Evolutionary conservation across 2,888 invertebrate genomes (phyloP), one percentile per base, ranked within the genome.

Genomic region (Oxycera nigricornis): DNA sequence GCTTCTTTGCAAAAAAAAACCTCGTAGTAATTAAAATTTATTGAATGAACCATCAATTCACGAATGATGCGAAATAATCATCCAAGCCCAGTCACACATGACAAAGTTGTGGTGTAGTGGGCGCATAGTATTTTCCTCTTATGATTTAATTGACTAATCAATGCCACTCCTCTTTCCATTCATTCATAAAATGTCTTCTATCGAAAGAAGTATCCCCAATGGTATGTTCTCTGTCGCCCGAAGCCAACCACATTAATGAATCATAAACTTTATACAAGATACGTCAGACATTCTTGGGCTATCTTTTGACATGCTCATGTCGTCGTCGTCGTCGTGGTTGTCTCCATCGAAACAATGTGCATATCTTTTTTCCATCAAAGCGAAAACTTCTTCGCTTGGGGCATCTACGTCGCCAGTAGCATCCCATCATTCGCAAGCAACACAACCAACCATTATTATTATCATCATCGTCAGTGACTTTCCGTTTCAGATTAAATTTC

Each of bases 401-500:
- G 17, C 26, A 14, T 46, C 46, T 7, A n/a, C 46, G 17, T 46
- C 46, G 35, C 6, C 35, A 35, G 6, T 11, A 35, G 35, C 11
- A 46, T 46, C 46, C 46, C 46, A 46, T 46, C 46, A 46, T 11
- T 14, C 14, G 14, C 3, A 14, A 46, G 46, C 46, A 46, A n/a
- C 6, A 46, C 46, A 3, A 17, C 35, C 6, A 14, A 46, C 6
- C 46, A 46, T 46, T 17, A 46, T 46, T 17, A 14, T 46, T 28
- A 26, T 24, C 57, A 9, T 9, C 57, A 57, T 26, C 57, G n/a
- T 57, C 57, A 57, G 24, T 28, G 57, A 57, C 57, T 57, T 57
- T 57, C 57, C 57, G 57, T 57, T 57, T 57, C 57, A 57, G 57
- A 57, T 57, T 57, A 57, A 57, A 57, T 57, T 57, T 57, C 57